Evolutionary conservation across 2,888 invertebrate genomes (phyloP), one percentile per base, ranked within the genome.

Genomic region (Orchesellides sinensis): DNA sequence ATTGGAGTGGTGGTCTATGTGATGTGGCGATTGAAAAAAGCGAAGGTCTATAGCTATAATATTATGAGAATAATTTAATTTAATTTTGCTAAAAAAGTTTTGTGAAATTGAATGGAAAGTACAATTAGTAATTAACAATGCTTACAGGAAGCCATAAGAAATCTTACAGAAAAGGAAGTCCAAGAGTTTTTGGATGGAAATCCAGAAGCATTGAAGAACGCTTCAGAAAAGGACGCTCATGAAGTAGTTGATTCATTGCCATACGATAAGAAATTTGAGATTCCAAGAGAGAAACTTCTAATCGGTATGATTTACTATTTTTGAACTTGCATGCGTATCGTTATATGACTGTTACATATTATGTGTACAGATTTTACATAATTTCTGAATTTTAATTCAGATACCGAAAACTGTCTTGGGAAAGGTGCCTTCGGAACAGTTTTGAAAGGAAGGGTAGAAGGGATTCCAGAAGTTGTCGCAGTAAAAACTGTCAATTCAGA

Each of bases 401-500:
- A 84, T 32, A 74, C 49, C 40, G 86, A 84, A 66, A 82, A 83
- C 40, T 29, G 82, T 0, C 61, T 86, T 14, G 86, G 86, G n/a
- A 82, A 74, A 52, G 86, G 86, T n/a, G 83, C 83, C 8, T 86
- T 85, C 35, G 86, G 86, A 17, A 81, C 73, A 1, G 86, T 86
- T 35, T 40, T 83, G 19, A 85, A 86, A 45, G 86, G 84, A 12
- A 69, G 80, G 27, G 66, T 86, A 0, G 83, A 84, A 52, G 84
- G 83, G 10, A 25, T 77, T 35, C 21, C 66, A 3, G 73, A 80
- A n/a, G 45, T 68, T 1, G 85, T 85, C 2, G 85, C 85, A 17
- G 78, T 85, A 1, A 85, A 85, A 59, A 85, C 85, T 1, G 78
- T 85, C 0, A 85, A 83, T 21, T 54, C 73, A 0, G 77, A 63